Evolutionary conservation across 92 coral and sea anemone genomes (phyloP).

Genomic region (Montipora capitata): DNA sequence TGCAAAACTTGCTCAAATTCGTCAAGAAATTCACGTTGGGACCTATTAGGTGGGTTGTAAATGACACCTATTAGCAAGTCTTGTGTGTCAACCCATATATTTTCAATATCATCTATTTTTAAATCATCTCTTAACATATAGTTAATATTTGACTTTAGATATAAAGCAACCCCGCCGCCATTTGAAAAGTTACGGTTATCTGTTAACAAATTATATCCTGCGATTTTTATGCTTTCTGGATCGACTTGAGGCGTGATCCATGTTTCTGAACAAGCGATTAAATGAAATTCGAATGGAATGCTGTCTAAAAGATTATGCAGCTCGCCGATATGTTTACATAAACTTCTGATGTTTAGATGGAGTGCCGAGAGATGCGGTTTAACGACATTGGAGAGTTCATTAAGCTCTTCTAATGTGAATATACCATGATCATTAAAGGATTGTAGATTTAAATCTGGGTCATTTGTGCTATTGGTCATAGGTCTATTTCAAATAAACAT

Average conservation of each 20-base stretch:
- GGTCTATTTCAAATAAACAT: too few relatives aligned
- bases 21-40: not conserved
- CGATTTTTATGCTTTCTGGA: not conserved
- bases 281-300: not conserved
- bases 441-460: too few relatives aligned
- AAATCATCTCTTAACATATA: too few relatives aligned
- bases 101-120: too few relatives aligned
- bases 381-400: too few relatives aligned
- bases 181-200: not conserved
- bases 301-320: not conserved
- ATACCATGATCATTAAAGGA: too few relatives aligned
- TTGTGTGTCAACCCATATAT: too few relatives aligned
- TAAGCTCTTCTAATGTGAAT: too few relatives aligned
- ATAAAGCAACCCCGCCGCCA: not conserved
- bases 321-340: not conserved
- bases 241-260: constrained; percentile 6
- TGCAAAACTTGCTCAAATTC: constrained; percentile 44
- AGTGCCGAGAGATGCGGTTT: not conserved
- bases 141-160: not conserved
- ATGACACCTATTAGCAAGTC: too few relatives aligned
- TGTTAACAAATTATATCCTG: not conserved
- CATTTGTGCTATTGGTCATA: too few relatives aligned
- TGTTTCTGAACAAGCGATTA: constrained; percentile 4
- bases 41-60: too few relatives aligned
- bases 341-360: not conserved